These are phyloP conservation scores for Clarias laeviceps DNA, from an alignment of 2,797 vertebrate species.

Conservation along the genomic window DNA sequence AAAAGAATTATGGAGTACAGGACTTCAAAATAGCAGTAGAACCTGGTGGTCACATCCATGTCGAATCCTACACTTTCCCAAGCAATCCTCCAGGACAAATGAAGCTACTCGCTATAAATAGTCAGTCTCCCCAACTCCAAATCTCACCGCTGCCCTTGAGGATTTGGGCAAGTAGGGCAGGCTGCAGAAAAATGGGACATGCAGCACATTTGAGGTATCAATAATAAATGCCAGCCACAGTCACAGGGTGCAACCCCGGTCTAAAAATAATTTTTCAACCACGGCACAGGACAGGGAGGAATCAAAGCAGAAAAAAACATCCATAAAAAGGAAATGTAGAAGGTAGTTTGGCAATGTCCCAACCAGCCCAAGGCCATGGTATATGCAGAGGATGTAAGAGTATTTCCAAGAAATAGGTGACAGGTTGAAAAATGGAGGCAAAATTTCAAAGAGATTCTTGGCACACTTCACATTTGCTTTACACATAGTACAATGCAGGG, in stretches of 20 bases:
- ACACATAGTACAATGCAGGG: neutral
- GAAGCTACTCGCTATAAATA: slow-evolving; percentile 58
- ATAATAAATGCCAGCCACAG: slow-evolving; percentile 57
- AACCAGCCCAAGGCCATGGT: neutral
- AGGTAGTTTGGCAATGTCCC: slow-evolving; percentile 17
- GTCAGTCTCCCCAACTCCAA: slow-evolving; percentile 56
- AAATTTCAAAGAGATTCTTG: neutral
- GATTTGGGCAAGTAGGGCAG: slow-evolving; percentile 63
- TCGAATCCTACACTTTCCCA: slow-evolving; percentile 42
- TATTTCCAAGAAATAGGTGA: slow-evolving; percentile 1
- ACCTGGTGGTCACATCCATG: neutral
- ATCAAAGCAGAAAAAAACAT: slow-evolving; percentile 33
- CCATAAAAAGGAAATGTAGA: neutral
- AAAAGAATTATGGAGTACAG: neutral
- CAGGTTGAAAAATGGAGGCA: slow-evolving; percentile 16
- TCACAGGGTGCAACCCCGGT: slow-evolving; percentile 44
- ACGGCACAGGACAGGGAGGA: slow-evolving; percentile 32
- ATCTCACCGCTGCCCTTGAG: slow-evolving; percentile 57
- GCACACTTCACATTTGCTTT: slow-evolving; percentile 2
- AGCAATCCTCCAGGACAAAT: slow-evolving; percentile 48
- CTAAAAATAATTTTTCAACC: slow-evolving; percentile 61
- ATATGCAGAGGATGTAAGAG: neutral
- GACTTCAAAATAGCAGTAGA: neutral
- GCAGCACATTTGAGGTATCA: slow-evolving; percentile 58
- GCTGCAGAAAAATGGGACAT: slow-evolving; percentile 59